Base-by-base conservation (phyloP, 2,888 invertebrate genomes). In the Oconnorella tubifera region DNA sequence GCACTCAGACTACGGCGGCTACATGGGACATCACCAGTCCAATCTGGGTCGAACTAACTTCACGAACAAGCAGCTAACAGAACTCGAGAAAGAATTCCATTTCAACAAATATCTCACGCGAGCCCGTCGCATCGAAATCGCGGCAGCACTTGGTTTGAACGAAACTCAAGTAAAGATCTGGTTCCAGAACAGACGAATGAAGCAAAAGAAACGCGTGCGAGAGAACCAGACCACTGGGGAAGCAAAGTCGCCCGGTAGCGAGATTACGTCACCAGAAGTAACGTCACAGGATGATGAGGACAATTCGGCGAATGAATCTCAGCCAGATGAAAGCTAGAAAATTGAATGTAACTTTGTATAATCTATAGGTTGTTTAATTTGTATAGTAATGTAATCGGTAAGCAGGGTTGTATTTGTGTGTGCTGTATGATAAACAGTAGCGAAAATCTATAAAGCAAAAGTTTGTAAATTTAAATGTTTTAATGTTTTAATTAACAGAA, bases 71-170 rank as follows among this genome's bases (percentile, higher is more conserved):
- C 99, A 99, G 83, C 88, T 99, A 70, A 99, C 98, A 1, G 99
- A 99, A 83, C 86, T 99, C 72, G 99, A 99, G 83, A 99, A 99
- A 81, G 98, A 99, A 83, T 99, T 98, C 85, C 98, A 98, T 83
- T 98, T 96, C 84, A 97, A 97, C 85, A 97, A 96, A 84, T 99
- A 99, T 85, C 87, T 99, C 77, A 99, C 98, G 49, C 85, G 98
- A 74, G 97, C 96, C 49, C 86, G 98, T 72, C 87, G 99, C 75
- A 97, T 98, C 81, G 99, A 99, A 84, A 99, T 99, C 73, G 99
- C 99, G 0, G 91, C 93, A 1, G 91, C 95, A 2, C 84, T 99
- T 63, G 93, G 95, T 78, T 87, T 99, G 61, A 98, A 73, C 56
- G 73, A 73, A 62, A 96, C 96, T 1, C 96, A 97, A 85, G 80